Conservation (phyloP, 2,113 vertebrate species). For the Tringa solitaria region DNA sequence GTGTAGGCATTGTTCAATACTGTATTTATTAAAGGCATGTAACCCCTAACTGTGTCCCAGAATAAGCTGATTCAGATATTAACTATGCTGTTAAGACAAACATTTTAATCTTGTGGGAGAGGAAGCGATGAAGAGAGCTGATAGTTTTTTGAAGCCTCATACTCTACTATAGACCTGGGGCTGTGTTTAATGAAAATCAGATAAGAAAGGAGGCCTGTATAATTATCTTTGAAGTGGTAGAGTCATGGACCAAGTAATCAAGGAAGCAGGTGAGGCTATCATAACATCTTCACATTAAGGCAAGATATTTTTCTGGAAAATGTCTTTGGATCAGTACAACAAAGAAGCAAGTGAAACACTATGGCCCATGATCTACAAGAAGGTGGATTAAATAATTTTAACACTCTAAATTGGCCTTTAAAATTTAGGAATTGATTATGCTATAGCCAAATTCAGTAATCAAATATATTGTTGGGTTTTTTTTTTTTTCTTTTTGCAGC, state of each 20-base stretch:
- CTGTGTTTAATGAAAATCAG: not conserved
- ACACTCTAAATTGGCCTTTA: not conserved
- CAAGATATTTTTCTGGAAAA: not conserved
- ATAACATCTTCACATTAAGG: not conserved
- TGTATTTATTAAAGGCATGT: not conserved
- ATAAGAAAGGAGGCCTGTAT: not conserved
- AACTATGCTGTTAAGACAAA: not conserved
- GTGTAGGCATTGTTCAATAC: not conserved
- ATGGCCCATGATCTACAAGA: not conserved
- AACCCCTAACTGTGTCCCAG: not conserved
- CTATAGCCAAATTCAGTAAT: not conserved
- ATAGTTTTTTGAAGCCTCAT: not conserved
- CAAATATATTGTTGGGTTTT: not conserved
- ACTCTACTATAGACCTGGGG: not conserved
- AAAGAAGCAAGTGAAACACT: not conserved
- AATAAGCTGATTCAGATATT: not conserved
- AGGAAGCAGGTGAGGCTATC: not conserved
- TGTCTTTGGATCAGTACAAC: not conserved
- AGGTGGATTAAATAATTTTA: not conserved
- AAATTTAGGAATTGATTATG: not conserved
- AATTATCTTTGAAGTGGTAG: not conserved
- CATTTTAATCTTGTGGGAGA: not conserved
- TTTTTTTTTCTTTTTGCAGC: slow-evolving; percentile 76
- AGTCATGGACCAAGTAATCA: not conserved
- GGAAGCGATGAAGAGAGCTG: not conserved